Evolutionary conservation across 2,113 vertebrate species (phyloP).

Genomic region (Agelaius tricolor): DNA sequence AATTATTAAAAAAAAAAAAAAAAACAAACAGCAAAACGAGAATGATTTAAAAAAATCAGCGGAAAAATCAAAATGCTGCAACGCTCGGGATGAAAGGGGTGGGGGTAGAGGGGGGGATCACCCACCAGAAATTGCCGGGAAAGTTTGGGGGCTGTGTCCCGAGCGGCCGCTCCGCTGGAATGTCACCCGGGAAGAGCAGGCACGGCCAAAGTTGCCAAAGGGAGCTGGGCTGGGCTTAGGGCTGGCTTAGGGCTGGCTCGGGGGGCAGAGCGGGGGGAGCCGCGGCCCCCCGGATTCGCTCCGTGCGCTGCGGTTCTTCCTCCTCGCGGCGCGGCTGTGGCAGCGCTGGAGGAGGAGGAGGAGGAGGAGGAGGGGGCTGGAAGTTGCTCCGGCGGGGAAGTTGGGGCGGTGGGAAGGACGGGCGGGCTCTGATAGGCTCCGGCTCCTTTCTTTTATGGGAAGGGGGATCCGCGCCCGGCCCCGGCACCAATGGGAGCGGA

Average conservation of each 20-base stretch:
- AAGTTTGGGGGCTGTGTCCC: constrained; percentile 50
- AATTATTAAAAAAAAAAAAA: background rate
- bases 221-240: background rate
- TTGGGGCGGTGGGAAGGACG: constrained; percentile 80
- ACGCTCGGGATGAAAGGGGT: background rate
- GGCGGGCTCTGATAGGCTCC: constrained; percentile 84
- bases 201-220: background rate
- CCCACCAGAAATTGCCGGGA: background rate
- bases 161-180: constrained; percentile 24
- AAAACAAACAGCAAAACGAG: too few species aligned
- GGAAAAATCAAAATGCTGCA: background rate
- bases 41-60: background rate
- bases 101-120: background rate
- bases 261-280: background rate
- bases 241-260: background rate
- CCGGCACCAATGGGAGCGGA: constrained; percentile 78
- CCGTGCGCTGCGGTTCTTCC: background rate
- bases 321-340: background rate
- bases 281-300: background rate
- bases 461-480: constrained; percentile 65
- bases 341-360: background rate
- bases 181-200: background rate
- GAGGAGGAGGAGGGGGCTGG: constrained; percentile 23
- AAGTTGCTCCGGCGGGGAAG: constrained; percentile 83
- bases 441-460: constrained; percentile 85